Conservation (phyloP, 2,888 invertebrate species). For the Ormyrus labotus region DNA sequence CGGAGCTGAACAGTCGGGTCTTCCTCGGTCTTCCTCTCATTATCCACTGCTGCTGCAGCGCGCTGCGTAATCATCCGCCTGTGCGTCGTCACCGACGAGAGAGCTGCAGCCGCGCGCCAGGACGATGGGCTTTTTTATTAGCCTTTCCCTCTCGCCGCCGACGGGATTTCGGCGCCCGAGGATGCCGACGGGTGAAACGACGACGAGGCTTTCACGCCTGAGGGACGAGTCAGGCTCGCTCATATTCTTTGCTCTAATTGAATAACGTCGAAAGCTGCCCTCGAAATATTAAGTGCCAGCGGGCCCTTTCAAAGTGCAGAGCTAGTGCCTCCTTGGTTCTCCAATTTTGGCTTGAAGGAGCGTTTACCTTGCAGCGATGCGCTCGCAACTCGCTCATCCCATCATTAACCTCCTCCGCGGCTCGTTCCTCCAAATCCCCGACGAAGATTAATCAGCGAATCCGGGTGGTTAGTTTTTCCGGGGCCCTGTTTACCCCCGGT, state of each 20-base stretch:
- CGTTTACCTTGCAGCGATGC: too few relatives aligned
- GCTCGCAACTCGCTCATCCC: too few relatives aligned
- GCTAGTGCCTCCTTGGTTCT: too few relatives aligned
- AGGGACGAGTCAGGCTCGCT: too few relatives aligned
- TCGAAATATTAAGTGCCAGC: too few relatives aligned
- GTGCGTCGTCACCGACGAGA: not conserved
- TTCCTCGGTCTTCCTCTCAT: constrained; percentile 24
- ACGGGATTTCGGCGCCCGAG: not conserved
- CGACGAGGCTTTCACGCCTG: too few relatives aligned
- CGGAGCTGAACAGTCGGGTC: constrained; percentile 12
- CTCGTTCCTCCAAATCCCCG: not conserved
- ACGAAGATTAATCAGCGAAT: constrained; percentile 38
- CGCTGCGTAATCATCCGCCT: constrained; percentile 32
- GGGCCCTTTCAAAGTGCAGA: too few relatives aligned
- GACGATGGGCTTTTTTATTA: not conserved
- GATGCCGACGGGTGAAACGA: too few relatives aligned
- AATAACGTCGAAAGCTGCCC: too few relatives aligned
- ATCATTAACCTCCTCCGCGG: too few relatives aligned
- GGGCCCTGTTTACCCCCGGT: constrained; percentile 15
- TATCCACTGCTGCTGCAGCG: constrained; percentile 5
- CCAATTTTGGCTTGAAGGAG: too few relatives aligned
- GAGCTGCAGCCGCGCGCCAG: constrained; percentile 6
- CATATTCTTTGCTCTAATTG: too few relatives aligned
- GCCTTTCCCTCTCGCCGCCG: not conserved
- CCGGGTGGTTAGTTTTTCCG: not conserved